phyloP scores from a whole-genome alignment of 2,888 invertebrate genomes.

The Phlogophora meticulosa region DNA sequence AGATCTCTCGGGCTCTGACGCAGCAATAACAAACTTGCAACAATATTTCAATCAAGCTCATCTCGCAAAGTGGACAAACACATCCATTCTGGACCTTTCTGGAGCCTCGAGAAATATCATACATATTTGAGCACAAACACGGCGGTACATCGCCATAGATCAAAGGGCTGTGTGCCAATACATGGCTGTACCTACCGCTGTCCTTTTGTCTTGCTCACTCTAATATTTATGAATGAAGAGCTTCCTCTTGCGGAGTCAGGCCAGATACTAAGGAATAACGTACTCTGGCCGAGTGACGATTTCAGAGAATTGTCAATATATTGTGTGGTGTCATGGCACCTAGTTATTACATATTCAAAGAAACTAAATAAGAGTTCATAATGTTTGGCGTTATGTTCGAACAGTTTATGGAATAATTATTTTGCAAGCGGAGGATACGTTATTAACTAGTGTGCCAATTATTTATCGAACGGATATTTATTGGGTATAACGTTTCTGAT shows the following conservation, averaged over 20 bases:
- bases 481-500: background rate
- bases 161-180: conserved; percentile 59
- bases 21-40: conserved; percentile 46
- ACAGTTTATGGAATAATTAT: background rate
- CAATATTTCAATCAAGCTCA: conserved; percentile 62
- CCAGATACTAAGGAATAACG: conserved; percentile 39
- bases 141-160: conserved; percentile 53
- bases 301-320: conserved; percentile 2
- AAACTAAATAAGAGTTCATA: background rate
- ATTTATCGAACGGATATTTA: background rate
- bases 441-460: background rate
- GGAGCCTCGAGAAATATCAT: conserved; percentile 55
- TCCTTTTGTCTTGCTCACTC: conserved; percentile 53
- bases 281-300: conserved; percentile 10
- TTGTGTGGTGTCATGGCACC: too few relatives aligned
- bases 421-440: background rate
- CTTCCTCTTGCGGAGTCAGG: conserved; percentile 21
- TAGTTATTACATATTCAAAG: background rate
- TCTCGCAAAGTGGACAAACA: conserved; percentile 61
- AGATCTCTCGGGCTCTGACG: conserved; percentile 21
- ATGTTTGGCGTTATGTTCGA: background rate
- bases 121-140: conserved; percentile 63
- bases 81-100: conserved; percentile 46
- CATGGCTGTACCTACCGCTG: conserved; percentile 26
- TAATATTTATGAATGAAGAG: conserved; percentile 57